These are phyloP conservation scores for Drosophila subpulchrella DNA, from an alignment of 1,140 invertebrate genomes.

Conservation along the genomic window DNA sequence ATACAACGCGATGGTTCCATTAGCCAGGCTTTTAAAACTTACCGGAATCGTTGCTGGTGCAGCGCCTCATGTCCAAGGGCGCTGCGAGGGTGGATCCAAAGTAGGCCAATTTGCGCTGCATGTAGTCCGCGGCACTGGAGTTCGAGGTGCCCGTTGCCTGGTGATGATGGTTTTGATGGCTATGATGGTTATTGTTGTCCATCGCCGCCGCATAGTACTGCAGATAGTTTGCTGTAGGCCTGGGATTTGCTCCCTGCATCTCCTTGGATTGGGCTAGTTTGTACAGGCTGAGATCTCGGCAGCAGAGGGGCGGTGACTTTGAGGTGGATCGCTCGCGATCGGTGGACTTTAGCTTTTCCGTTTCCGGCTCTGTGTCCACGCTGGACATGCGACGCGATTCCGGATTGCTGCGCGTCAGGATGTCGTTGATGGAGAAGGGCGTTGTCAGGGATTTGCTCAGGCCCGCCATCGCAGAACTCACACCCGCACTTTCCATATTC, in stretches of 20 bases:
- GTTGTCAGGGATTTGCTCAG: conserved; percentile 85
- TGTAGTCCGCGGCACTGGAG: conserved; percentile 52
- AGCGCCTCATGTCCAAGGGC: conserved; percentile 83
- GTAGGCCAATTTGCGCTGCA: conserved; percentile 75
- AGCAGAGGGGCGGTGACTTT: conserved; percentile 57
- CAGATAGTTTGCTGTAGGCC: conserved; percentile 50
- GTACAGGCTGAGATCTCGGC: conserved; percentile 69
- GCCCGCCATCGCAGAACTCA: conserved; percentile 62
- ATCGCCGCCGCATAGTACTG: conserved; percentile 72
- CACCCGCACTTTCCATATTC: conserved; percentile 77
- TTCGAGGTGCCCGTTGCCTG: conserved; percentile 27
- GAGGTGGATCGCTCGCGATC: conserved; percentile 35
- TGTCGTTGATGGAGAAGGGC: conserved; percentile 91
- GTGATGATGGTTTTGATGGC: conserved; percentile 24
- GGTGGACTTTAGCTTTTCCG: conserved; percentile 10
- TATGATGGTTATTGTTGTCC: conserved; percentile 62
- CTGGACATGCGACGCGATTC: conserved; percentile 60
- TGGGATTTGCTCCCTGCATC: conserved; percentile 19
- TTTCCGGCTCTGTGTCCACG: conserved; percentile 54
- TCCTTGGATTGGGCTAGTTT: conserved; percentile 42
- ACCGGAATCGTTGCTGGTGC: conserved; percentile 84
- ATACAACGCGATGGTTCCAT: neutral
- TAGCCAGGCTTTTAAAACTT: conserved; percentile 48
- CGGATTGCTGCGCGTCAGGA: conserved; percentile 86
- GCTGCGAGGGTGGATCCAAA: conserved; percentile 56